phyloP scores from a whole-genome alignment of 1,140 invertebrate genomes.

The Capitella teleta region DNA sequence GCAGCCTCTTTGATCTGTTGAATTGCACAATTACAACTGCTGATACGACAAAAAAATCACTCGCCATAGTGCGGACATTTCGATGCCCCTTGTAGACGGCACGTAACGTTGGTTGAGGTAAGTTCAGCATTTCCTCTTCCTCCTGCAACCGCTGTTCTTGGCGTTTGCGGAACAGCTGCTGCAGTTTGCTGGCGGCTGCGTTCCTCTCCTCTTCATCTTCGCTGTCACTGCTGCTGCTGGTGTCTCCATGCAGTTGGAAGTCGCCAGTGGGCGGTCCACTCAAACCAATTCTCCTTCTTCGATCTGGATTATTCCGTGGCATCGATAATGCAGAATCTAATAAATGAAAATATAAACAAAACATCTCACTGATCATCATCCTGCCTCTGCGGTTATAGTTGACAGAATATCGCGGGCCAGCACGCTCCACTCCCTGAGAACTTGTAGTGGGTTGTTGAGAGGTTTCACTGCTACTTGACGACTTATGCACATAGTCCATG shows the following conservation, averaged over 20 bases:
- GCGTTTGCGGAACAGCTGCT: conserved; percentile 25
- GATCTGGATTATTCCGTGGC: too few species aligned
- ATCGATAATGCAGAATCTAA: too few species aligned
- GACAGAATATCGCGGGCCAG: too few species aligned
- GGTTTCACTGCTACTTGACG: too few species aligned
- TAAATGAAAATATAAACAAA: too few species aligned
- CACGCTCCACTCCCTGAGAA: too few species aligned
- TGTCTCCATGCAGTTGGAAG: too few species aligned
- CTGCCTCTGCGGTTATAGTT: too few species aligned
- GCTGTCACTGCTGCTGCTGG: too few species aligned
- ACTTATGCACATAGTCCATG: conserved; percentile 23
- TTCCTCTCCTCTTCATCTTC: conserved; percentile 10
- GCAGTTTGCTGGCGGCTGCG: conserved; percentile 26
- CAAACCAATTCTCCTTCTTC: too few species aligned
- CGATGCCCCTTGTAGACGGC: conserved; percentile 69
- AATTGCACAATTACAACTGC: conserved; percentile 38
- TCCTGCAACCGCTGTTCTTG: conserved; percentile 26
- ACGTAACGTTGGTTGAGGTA: conserved; percentile 45
- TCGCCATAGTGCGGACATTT: conserved; percentile 54
- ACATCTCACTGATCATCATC: too few species aligned
- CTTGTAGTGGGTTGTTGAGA: background rate
- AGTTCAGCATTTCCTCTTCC: conserved; percentile 37
- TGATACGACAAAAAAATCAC: background rate
- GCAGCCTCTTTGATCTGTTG: conserved; percentile 76
- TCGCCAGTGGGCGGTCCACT: too few species aligned